phyloP scores from a whole-genome alignment of 2,113 vertebrate genomes.

The Enhydra lutris region DNA sequence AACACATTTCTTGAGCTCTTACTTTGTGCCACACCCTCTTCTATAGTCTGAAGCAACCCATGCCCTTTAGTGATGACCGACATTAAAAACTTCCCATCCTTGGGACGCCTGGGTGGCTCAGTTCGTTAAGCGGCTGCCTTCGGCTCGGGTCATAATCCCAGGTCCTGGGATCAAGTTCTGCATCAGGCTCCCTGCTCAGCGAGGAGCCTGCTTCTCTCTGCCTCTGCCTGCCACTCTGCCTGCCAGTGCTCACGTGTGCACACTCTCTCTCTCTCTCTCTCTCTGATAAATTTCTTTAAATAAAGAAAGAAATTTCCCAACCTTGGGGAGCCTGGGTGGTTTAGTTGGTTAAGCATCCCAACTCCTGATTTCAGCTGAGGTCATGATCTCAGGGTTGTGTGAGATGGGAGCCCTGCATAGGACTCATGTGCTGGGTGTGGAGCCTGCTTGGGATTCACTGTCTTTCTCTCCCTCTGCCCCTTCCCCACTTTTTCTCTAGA shows the following conservation, averaged over 20 bases:
- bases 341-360: background rate
- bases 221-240: no score
- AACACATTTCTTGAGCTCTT: background rate
- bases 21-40: background rate
- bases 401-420: background rate
- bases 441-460: background rate
- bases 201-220: no score
- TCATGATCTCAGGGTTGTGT: background rate
- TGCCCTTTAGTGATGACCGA: background rate
- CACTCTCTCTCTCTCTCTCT: no score
- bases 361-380: background rate
- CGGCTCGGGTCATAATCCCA: no score
- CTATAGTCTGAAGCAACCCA: background rate
- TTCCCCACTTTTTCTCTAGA: background rate
- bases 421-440: background rate
- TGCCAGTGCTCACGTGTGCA: no score
- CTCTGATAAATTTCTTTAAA: no score
- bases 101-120: no score
- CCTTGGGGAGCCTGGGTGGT: background rate
- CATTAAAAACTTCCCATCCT: background rate
- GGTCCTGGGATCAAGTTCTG: no score
- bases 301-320: background rate
- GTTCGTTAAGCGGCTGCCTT: no score
- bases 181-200: no score
- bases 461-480: background rate